Conservation (phyloP, 1,140 invertebrate genomes). For the Dendroctonus ponderosae region DNA sequence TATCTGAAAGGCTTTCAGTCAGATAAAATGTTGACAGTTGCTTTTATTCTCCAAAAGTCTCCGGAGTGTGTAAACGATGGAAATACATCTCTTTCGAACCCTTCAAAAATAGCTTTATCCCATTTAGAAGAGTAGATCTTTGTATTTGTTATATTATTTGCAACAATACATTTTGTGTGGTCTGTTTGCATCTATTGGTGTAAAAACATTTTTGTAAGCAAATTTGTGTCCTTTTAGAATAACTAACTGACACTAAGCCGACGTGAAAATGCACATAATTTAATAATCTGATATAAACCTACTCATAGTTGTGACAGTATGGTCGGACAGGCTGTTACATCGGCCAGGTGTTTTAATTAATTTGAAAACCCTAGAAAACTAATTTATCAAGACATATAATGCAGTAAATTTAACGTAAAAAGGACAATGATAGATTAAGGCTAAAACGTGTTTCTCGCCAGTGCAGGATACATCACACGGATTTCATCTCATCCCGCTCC, state of each 20-base stretch:
- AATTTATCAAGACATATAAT: slow-evolving; percentile 17
- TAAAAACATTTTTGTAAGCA: too few relatives aligned
- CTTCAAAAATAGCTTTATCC: too few relatives aligned
- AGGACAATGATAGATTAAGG: slow-evolving; percentile 13
- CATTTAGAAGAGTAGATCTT: too few relatives aligned
- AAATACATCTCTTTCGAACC: too few relatives aligned
- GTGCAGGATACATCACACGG: not conserved
- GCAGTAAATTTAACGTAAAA: slow-evolving; percentile 17
- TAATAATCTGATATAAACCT: slow-evolving; percentile 13
- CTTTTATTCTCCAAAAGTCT: too few relatives aligned
- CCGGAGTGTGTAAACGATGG: too few relatives aligned
- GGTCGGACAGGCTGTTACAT: slow-evolving; percentile 5
- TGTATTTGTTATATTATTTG: too few relatives aligned
- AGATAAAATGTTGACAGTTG: too few relatives aligned
- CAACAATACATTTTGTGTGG: too few relatives aligned
- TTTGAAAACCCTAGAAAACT: slow-evolving; percentile 17
- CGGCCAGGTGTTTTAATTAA: slow-evolving; percentile 20
- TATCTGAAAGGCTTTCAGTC: too few relatives aligned
- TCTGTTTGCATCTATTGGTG: too few relatives aligned
- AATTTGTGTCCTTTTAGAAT: too few relatives aligned
- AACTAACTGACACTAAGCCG: not conserved
- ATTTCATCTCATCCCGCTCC: not conserved
- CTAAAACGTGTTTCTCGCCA: slow-evolving; percentile 10
- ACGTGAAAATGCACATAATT: slow-evolving; percentile 4
- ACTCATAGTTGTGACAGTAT: slow-evolving; percentile 16